Conservation (phyloP, 2,888 invertebrate species). For the Tachina fera region DNA sequence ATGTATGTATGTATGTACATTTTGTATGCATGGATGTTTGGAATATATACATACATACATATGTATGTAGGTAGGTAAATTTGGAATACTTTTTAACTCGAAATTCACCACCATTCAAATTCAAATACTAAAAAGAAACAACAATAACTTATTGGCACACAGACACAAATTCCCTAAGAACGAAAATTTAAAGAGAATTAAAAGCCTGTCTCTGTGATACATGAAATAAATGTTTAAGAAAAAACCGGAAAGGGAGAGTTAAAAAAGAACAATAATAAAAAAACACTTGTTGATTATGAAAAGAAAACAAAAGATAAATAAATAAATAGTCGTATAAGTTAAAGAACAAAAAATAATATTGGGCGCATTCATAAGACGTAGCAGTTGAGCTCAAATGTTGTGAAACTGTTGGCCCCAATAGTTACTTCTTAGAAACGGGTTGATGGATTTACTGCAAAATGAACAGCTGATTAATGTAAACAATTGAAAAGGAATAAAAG, state of each 20-base stretch:
- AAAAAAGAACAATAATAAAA: constrained; percentile 8
- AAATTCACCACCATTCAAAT: constrained; percentile 47
- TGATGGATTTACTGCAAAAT: no score
- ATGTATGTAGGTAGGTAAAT: not conserved
- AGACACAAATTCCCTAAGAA: constrained; percentile 59
- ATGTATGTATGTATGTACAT: not conserved
- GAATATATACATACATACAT: not conserved
- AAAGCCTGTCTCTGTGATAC: constrained; percentile 30
- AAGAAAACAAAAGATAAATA: constrained; percentile 17
- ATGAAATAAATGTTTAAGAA: constrained; percentile 15
- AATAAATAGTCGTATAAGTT: constrained; percentile 1
- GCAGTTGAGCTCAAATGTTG: no score
- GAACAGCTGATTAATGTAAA: no score
- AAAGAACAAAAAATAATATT: not conserved
- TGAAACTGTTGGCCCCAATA: no score
- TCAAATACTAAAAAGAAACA: constrained; percentile 10
- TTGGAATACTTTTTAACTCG: constrained; percentile 17
- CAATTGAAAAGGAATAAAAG: no score
- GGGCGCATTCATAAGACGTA: not conserved
- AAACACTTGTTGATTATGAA: constrained; percentile 66
- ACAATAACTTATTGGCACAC: constrained; percentile 62
- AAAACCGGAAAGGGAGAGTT: constrained; percentile 55
- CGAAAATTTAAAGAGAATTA: constrained; percentile 22
- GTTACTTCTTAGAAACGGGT: no score
- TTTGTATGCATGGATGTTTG: not conserved